These are phyloP conservation scores for Agelaius tricolor DNA, from an alignment of 2,113 vertebrate species.

Conservation along the genomic window DNA sequence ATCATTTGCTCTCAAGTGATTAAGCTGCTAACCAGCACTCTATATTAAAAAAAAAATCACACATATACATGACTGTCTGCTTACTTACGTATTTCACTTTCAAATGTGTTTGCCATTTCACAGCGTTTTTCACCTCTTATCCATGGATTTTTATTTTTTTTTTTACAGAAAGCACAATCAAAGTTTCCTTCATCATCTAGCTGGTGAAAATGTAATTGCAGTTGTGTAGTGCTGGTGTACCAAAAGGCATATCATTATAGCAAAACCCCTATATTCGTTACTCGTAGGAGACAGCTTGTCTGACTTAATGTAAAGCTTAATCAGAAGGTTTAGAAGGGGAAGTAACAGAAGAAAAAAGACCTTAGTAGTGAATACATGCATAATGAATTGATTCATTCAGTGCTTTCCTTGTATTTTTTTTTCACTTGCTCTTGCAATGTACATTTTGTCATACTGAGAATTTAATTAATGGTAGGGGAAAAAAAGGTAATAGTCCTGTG, in stretches of 20 bases:
- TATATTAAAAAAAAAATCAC: neutral
- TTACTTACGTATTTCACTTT: neutral
- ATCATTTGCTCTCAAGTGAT: neutral
- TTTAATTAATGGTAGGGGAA: neutral
- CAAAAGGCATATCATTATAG: neutral
- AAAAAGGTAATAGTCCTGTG: neutral
- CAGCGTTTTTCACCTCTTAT: neutral
- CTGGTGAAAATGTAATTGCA: neutral
- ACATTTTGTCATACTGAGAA: neutral
- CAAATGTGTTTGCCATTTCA: neutral
- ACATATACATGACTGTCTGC: neutral
- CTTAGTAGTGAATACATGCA: neutral
- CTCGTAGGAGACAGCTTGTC: conserved; percentile 15
- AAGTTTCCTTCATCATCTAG: neutral
- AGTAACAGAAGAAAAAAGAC: conserved; percentile 21
- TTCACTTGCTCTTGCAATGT: neutral
- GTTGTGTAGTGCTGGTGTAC: neutral
- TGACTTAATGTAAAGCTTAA: conserved; percentile 19
- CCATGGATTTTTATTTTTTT: neutral
- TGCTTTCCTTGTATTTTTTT: neutral
- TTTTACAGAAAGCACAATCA: neutral
- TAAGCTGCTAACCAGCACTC: neutral
- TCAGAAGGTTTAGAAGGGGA: neutral
- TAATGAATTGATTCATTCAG: neutral
- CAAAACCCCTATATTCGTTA: neutral